Percentiles rank a stretch among this genome's conserved stretches.
Conservation (phyloP, 2,797 vertebrate genomes). For the Micrastur ruficollis region DNA sequence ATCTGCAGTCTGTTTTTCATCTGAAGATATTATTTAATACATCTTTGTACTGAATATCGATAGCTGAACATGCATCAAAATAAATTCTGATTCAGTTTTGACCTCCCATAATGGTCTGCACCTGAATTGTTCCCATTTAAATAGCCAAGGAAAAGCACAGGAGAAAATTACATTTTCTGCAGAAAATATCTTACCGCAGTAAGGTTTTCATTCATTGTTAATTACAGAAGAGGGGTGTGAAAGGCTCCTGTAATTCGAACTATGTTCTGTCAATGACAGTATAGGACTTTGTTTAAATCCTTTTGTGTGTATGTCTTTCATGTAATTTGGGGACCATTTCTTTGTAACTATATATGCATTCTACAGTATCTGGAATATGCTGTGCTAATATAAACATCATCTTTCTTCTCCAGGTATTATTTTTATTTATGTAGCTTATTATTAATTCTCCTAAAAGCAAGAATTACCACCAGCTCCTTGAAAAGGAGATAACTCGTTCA, state of each 20-base stretch:
- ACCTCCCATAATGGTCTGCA: background rate
- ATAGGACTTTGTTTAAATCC: background rate
- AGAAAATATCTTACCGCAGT: background rate
- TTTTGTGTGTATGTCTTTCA: background rate
- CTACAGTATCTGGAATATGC: background rate
- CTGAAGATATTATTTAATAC: constrained; percentile 12
- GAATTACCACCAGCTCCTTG: background rate
- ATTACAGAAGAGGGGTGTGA: constrained; percentile 9
- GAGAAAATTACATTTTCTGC: constrained; percentile 26
- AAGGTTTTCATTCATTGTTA: constrained; percentile 29
- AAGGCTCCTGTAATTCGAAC: background rate
- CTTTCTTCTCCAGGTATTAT: background rate
- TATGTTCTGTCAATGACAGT: background rate
- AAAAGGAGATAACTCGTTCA: background rate
- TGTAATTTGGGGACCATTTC: background rate
- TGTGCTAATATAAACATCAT: background rate
- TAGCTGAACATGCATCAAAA: constrained; percentile 30
- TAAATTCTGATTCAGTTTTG: constrained; percentile 41
- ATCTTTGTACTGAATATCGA: background rate
- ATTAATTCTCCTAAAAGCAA: constrained; percentile 1
- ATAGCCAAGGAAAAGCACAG: background rate
- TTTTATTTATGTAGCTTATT: constrained; percentile 17
- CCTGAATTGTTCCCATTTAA: constrained; percentile 5
- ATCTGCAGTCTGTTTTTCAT: constrained; percentile 7
- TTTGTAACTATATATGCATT: background rate